Percentiles rank a stretch among this genome's conserved stretches.
Conservation (phyloP, 2,888 invertebrate species). For the Rosalia funebris region DNA sequence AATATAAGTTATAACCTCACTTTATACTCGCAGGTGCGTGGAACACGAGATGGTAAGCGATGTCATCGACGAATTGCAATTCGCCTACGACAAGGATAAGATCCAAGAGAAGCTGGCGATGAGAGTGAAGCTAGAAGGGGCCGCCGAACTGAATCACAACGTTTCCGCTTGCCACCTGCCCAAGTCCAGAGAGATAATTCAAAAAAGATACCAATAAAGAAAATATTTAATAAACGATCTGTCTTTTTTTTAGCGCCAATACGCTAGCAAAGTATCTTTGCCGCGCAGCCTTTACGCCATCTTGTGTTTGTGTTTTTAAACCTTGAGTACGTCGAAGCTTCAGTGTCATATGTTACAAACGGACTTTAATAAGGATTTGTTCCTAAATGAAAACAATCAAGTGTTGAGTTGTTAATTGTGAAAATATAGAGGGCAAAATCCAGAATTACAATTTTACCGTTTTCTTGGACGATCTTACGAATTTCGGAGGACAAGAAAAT, state of each 20-base stretch:
- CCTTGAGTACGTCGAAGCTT: too few relatives aligned
- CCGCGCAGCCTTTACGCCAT: too few relatives aligned
- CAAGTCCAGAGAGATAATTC: constrained; percentile 66
- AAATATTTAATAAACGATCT: not conserved
- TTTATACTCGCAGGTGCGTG: constrained; percentile 60
- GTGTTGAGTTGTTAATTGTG: too few relatives aligned
- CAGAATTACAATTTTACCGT: too few relatives aligned
- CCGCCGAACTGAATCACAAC: constrained; percentile 63
- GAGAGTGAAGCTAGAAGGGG: constrained; percentile 58
- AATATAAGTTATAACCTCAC: not conserved
- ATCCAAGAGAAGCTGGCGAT: constrained; percentile 57
- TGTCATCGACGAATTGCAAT: constrained; percentile 63
- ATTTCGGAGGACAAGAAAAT: too few relatives aligned
- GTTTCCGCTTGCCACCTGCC: constrained; percentile 67
- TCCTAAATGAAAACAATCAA: too few relatives aligned
- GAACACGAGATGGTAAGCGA: constrained; percentile 66
- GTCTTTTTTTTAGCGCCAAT: not conserved
- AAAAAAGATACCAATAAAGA: constrained; percentile 65
- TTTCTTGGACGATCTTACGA: too few relatives aligned
- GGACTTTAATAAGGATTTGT: too few relatives aligned
- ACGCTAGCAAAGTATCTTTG: too few relatives aligned
- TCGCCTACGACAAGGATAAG: constrained; percentile 59
- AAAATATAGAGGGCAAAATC: too few relatives aligned
- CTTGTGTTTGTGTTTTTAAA: too few relatives aligned
- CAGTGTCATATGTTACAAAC: too few relatives aligned